Percentiles rank a stretch among this genome's conserved stretches.
Evolutionary conservation across 1,140 invertebrate genomes (phyloP).

Genomic region (Globodera rostochiensis): DNA sequence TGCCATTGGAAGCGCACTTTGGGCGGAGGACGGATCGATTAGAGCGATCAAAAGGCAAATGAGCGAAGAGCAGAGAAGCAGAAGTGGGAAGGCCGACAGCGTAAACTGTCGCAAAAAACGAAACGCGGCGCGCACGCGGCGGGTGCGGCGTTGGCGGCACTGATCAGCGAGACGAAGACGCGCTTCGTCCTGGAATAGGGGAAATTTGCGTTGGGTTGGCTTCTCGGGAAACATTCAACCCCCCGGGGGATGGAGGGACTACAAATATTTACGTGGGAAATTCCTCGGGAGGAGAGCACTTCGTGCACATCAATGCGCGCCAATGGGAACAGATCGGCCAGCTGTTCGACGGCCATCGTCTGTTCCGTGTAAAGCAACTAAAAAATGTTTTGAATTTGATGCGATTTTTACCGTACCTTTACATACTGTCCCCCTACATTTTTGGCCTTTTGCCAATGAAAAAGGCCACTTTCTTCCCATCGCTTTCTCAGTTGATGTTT

Average conservation of each 20-base stretch:
- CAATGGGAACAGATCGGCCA: constrained; percentile 49
- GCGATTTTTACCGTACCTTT: background rate
- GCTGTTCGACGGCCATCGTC: constrained; percentile 40
- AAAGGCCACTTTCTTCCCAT: background rate
- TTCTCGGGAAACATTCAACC: too few species aligned
- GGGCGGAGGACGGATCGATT: constrained; percentile 32
- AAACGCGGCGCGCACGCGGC: constrained; percentile 7
- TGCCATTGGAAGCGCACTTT: constrained; percentile 43
- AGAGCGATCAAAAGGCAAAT: constrained; percentile 47
- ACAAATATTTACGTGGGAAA: constrained; percentile 32
- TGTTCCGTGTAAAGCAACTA: constrained; percentile 38
- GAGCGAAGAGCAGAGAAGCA: constrained; percentile 42
- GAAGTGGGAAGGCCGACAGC: constrained; percentile 47
- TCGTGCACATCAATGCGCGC: constrained; percentile 39
- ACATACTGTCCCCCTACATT: background rate
- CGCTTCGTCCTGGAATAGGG: constrained; percentile 36
- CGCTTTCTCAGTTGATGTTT: background rate
- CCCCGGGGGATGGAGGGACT: background rate
- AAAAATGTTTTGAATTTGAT: background rate
- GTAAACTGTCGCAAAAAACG: constrained; percentile 41
- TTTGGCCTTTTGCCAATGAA: background rate
- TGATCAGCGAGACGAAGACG: constrained; percentile 22
- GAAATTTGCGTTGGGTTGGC: too few species aligned
- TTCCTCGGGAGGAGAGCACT: constrained; percentile 35
- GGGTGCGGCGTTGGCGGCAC: constrained; percentile 23